Conservation (phyloP, 1,140 invertebrate genomes). For the Zaprionus ghesquierei region DNA sequence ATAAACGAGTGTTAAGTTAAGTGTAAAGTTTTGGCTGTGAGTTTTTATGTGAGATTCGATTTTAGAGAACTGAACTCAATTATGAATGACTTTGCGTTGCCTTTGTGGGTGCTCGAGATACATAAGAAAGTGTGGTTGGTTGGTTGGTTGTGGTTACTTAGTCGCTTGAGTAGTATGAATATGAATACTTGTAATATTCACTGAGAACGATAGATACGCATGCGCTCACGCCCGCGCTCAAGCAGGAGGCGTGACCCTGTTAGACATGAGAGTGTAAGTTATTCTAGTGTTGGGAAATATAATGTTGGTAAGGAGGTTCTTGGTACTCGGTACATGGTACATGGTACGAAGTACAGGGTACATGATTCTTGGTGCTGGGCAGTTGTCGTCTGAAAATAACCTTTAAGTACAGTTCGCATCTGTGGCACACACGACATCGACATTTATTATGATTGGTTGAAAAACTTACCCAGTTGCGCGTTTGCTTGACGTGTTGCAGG, state of each 20-base stretch:
- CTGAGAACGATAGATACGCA: slow-evolving; percentile 51
- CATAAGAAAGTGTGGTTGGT: slow-evolving; percentile 28
- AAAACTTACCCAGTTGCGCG: slow-evolving; percentile 47
- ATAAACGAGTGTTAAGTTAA: slow-evolving; percentile 41
- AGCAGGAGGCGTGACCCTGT: slow-evolving; percentile 12
- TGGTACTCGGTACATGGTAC: slow-evolving; percentile 15
- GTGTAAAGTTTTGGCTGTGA: slow-evolving; percentile 52
- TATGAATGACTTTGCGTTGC: slow-evolving; percentile 47
- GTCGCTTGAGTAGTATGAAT: slow-evolving; percentile 21
- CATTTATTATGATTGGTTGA: slow-evolving; percentile 32
- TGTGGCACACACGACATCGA: slow-evolving; percentile 50
- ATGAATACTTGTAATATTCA: slow-evolving; percentile 31
- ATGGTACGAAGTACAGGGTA: slow-evolving; percentile 7
- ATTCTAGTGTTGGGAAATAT: slow-evolving; percentile 1
- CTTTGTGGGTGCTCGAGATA: slow-evolving; percentile 34
- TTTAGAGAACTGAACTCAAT: slow-evolving; percentile 46
- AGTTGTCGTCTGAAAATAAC: slow-evolving; percentile 64
- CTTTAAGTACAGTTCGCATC: slow-evolving; percentile 49
- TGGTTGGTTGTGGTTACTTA: slow-evolving; percentile 30
- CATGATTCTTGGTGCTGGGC: slow-evolving; percentile 14
- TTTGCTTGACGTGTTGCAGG: slow-evolving; percentile 41
- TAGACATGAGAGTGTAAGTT: slow-evolving; percentile 32
- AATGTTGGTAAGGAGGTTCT: slow-evolving; percentile 10
- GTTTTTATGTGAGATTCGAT: slow-evolving; percentile 13
- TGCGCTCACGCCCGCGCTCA: slow-evolving; percentile 32